Percentiles rank a stretch among this genome's conserved stretches.
Evolutionary conservation across 1,140 invertebrate genomes (phyloP).

Genomic region (Drosophila jambulina): DNA sequence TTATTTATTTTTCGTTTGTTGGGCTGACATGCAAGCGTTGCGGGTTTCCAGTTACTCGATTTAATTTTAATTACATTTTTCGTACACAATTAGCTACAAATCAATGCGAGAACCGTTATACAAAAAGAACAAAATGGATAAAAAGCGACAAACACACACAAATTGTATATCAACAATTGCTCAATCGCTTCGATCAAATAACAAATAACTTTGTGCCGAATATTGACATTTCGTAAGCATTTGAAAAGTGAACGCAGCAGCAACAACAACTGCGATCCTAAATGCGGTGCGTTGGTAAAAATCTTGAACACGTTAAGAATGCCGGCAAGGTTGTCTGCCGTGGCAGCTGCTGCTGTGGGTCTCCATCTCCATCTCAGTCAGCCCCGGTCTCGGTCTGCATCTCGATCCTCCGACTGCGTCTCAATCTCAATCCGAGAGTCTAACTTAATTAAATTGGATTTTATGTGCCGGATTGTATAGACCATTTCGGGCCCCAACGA

Average conservation of each 20-base stretch:
- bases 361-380: slow-evolving; percentile 19
- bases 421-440: slow-evolving; percentile 52
- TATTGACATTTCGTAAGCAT: slow-evolving; percentile 73
- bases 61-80: slow-evolving; percentile 67
- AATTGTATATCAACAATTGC: slow-evolving; percentile 65
- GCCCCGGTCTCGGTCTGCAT: slow-evolving; percentile 17
- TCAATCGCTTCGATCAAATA: slow-evolving; percentile 73
- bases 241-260: slow-evolving; percentile 76
- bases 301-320: slow-evolving; percentile 78
- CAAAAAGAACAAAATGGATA: slow-evolving; percentile 38
- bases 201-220: slow-evolving; percentile 78
- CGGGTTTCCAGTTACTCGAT: slow-evolving; percentile 45
- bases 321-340: slow-evolving; percentile 73
- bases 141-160: slow-evolving; percentile 18
- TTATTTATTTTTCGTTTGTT: slow-evolving; percentile 45
- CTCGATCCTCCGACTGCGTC: slow-evolving; percentile 46
- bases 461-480: slow-evolving; percentile 57
- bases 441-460: slow-evolving; percentile 78
- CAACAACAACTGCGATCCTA: slow-evolving; percentile 35
- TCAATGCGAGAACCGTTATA: slow-evolving; percentile 49
- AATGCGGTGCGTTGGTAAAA: slow-evolving; percentile 72
- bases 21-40: slow-evolving; percentile 53
- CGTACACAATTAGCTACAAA: slow-evolving; percentile 63
- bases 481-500: slow-evolving; percentile 49
- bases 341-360: slow-evolving; percentile 45